These are phyloP conservation scores for Desmophyllum pertusum DNA, from an alignment of 92 coral and sea anemone species.

Conservation along the genomic window DNA sequence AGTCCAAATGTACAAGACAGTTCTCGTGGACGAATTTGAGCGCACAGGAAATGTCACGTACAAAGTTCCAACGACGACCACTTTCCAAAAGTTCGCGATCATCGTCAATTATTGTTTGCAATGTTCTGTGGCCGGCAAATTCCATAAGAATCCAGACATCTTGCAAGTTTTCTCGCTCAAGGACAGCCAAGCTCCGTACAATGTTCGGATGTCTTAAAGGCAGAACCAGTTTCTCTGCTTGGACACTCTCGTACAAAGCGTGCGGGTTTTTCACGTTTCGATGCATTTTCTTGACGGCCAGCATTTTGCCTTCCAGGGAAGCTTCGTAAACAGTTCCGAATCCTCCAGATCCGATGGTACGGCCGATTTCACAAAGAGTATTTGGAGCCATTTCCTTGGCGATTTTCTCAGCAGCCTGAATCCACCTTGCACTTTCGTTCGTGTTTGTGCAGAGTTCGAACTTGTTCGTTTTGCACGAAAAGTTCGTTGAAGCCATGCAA, in stretches of 20 bases:
- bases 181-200: constrained; percentile 79
- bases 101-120: constrained; percentile 81
- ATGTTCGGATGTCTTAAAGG: constrained; percentile 78
- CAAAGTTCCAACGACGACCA: constrained; percentile 69
- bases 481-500: constrained; percentile 40
- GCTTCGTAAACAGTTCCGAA: constrained; percentile 91
- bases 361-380: constrained; percentile 53
- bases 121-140: constrained; percentile 85
- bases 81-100: constrained; percentile 62
- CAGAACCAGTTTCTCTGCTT: constrained; percentile 79
- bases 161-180: constrained; percentile 67
- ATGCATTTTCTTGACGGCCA: constrained; percentile 88
- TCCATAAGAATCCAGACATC: constrained; percentile 86
- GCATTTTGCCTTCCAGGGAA: constrained; percentile 59
- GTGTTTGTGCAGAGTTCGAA: constrained; percentile 39
- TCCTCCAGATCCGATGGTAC: constrained; percentile 86
- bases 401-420: constrained; percentile 15
- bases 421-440: constrained; percentile 33
- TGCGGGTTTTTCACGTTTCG: constrained; percentile 72
- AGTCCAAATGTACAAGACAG: constrained; percentile 82
- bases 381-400: constrained; percentile 24
- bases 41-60: constrained; percentile 79
- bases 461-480: constrained; percentile 66
- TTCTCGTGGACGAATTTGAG: constrained; percentile 76
- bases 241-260: constrained; percentile 70